Conservation (phyloP, 2,888 invertebrate genomes). For the Eristalis intricaria region DNA sequence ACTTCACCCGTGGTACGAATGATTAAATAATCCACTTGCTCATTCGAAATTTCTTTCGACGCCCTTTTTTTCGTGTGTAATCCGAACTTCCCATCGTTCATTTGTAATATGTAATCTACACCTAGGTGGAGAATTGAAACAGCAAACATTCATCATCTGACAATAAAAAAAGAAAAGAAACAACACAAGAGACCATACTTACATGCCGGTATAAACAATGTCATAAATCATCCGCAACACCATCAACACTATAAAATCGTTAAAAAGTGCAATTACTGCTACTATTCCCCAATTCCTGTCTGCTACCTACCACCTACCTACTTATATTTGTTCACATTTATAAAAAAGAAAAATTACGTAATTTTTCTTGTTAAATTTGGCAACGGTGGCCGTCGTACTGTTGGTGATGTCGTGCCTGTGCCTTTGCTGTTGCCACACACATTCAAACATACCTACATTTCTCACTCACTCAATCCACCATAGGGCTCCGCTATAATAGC, state of each 20-base stretch:
- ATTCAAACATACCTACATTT: not conserved
- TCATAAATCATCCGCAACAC: slow-evolving; percentile 59
- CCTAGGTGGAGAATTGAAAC: slow-evolving; percentile 39
- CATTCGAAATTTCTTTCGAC: not conserved
- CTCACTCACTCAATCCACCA: slow-evolving; percentile 31
- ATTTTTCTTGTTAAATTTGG: slow-evolving; percentile 66
- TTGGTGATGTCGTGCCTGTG: not conserved
- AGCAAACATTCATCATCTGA: slow-evolving; percentile 33
- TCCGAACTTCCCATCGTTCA: not conserved
- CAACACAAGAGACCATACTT: slow-evolving; percentile 15
- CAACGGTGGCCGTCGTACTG: slow-evolving; percentile 37
- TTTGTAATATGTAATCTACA: slow-evolving; percentile 29
- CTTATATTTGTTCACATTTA: slow-evolving; percentile 45
- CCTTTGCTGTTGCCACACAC: slow-evolving; percentile 34
- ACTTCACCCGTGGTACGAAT: not conserved
- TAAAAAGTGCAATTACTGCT: slow-evolving; percentile 53
- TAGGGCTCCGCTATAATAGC: slow-evolving; percentile 42
- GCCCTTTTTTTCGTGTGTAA: not conserved
- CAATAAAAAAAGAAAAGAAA: not conserved
- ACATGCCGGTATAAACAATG: slow-evolving; percentile 66
- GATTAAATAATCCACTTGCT: not conserved
- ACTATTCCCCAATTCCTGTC: slow-evolving; percentile 33
- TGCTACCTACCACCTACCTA: slow-evolving; percentile 9
- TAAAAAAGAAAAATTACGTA: slow-evolving; percentile 63
- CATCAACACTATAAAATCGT: slow-evolving; percentile 46